A percentile compares a stretch with the other conserved stretches of the same genome.
Evolutionary conservation across 92 coral and sea anemone genomes (phyloP).

Genomic region (Diadumene lineata): DNA sequence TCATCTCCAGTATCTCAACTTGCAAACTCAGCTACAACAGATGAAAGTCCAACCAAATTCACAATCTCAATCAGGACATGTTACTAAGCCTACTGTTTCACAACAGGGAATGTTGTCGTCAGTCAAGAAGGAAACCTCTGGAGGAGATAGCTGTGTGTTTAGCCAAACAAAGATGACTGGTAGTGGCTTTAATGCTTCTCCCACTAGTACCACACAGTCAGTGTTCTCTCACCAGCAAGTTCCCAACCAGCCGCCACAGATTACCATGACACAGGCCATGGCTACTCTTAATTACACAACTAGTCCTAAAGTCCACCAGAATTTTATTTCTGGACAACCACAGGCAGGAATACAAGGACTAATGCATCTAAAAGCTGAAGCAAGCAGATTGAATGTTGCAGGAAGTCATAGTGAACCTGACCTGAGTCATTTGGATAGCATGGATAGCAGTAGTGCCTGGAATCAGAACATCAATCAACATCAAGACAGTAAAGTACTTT

Average conservation of each 20-base stretch:
- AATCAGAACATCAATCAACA: conserved; percentile 9
- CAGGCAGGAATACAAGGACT: conserved; percentile 27
- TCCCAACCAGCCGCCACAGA: conserved; percentile 2
- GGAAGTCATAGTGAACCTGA: conserved; percentile 45
- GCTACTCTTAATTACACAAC: background rate
- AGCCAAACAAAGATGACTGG: conserved; percentile 47
- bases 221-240: conserved; percentile 10
- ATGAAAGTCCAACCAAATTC: conserved; percentile 70
- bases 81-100: conserved; percentile 7
- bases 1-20: conserved; percentile 89
- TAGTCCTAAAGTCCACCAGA: conserved; percentile 5
- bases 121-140: conserved; percentile 36
- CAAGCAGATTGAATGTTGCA: conserved; percentile 22
- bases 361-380: conserved; percentile 37
- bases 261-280: conserved; percentile 33
- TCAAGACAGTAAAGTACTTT: conserved; percentile 16
- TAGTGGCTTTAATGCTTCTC: conserved; percentile 11
- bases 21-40: conserved; percentile 90
- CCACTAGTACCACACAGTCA: conserved; percentile 7
- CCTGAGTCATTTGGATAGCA: conserved; percentile 29
- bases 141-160: conserved; percentile 50
- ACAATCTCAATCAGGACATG: conserved; percentile 50
- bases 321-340: conserved; percentile 9
- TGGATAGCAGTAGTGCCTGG: conserved; percentile 24
- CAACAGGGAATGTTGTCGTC: conserved; percentile 15